Evolutionary conservation across 2,113 vertebrate genomes (phyloP).

Genomic region (Bungarus multicinctus): DNA sequence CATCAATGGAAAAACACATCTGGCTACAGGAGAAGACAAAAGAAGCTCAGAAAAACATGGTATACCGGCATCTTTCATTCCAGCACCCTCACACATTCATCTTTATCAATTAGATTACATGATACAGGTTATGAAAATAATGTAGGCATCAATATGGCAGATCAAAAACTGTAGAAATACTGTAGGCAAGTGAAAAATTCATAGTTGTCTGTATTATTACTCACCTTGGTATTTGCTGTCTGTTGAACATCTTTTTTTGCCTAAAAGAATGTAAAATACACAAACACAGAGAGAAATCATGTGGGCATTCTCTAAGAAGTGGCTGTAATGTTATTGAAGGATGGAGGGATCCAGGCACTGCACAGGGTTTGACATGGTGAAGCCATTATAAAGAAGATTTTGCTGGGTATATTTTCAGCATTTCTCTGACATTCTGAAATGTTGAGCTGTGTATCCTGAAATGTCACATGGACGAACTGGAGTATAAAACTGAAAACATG

Average conservation of each 20-base stretch:
- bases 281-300: slow-evolving; percentile 32
- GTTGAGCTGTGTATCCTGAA: not conserved
- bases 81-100: too few relatives aligned
- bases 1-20: accelerated
- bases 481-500: not conserved
- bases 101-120: not conserved
- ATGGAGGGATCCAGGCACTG: not conserved
- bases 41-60: accelerated
- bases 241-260: slow-evolving; percentile 59
- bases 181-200: not conserved
- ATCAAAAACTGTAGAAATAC: accelerated
- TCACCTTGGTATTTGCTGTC: slow-evolving; percentile 63
- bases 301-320: slow-evolving; percentile 1
- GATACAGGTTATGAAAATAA: not conserved
- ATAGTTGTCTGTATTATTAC: slow-evolving; percentile 32
- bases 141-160: not conserved
- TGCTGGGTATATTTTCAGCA: not conserved
- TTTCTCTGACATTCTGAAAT: not conserved
- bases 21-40: accelerated
- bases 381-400: not conserved
- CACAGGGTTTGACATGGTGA: not conserved
- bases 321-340: slow-evolving; percentile 9
- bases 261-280: slow-evolving; percentile 50
- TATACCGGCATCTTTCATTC: not conserved
- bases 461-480: not conserved